phyloP scores from a whole-genome alignment of 2,797 vertebrate species.

The Linurgus olivaceus region DNA sequence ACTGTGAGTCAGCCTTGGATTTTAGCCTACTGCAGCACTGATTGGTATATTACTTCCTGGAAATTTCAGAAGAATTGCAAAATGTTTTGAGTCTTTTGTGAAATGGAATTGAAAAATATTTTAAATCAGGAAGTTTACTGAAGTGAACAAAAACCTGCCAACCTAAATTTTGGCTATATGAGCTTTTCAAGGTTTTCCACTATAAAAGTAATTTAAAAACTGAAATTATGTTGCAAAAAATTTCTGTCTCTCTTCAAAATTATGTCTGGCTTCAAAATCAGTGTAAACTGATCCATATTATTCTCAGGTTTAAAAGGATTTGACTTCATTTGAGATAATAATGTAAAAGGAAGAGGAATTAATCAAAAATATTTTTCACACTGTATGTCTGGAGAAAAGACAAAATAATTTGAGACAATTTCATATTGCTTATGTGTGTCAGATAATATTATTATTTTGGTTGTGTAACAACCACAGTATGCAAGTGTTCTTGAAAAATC shows the following conservation, averaged over 20 bases:
- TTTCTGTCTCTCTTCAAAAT: neutral
- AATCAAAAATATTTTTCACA: fast-evolving
- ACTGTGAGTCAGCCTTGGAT: neutral
- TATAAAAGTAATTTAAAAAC: neutral
- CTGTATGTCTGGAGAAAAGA: neutral
- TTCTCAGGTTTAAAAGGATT: neutral
- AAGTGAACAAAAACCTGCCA: neutral
- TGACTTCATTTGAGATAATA: neutral
- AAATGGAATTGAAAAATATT: neutral
- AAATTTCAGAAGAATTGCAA: neutral
- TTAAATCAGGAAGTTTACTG: neutral
- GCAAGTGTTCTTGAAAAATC: neutral
- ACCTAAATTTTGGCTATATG: neutral
- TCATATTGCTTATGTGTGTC: neutral
- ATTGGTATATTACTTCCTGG: neutral
- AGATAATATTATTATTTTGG: neutral
- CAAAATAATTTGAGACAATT: neutral
- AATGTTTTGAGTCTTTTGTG: neutral
- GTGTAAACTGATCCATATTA: neutral
- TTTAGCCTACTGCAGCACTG: neutral
- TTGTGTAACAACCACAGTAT: neutral
- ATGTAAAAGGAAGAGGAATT: neutral
- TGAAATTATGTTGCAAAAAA: neutral
- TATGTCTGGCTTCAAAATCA: neutral
- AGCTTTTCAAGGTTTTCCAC: neutral